Evolutionary conservation across 2,113 vertebrate species (phyloP).

Genomic region (Indri indri): DNA sequence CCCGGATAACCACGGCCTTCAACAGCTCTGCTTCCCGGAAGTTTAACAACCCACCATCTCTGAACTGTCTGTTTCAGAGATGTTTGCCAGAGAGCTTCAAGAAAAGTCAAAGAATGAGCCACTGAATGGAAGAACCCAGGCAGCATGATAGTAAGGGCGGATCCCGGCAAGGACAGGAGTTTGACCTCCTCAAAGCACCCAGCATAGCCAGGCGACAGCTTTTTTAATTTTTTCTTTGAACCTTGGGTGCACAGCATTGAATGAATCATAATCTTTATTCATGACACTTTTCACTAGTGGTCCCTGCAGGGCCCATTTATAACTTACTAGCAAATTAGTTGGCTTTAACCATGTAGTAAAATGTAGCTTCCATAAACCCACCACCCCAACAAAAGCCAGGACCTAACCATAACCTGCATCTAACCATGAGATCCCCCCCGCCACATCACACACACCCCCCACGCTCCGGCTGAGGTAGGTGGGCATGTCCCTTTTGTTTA

Average conservation of each 20-base stretch:
- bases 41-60: background rate
- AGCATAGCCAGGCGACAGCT: too few relatives aligned
- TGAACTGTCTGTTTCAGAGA: background rate
- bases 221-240: background rate
- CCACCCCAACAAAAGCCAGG: background rate
- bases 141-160: background rate
- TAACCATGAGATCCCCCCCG: background rate
- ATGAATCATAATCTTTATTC: too few relatives aligned
- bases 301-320: background rate
- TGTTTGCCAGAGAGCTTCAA: background rate
- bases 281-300: background rate
- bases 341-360: background rate
- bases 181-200: background rate
- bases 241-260: rapidly evolving
- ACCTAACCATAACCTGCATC: background rate
- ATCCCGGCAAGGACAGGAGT: background rate
- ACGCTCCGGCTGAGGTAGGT: background rate
- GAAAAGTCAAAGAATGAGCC: background rate
- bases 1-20: background rate
- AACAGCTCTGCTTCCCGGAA: background rate
- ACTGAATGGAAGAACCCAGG: background rate
- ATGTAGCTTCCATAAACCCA: background rate
- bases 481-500: background rate
- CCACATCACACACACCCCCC: background rate
- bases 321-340: background rate